phyloP scores from a whole-genome alignment of 1,140 invertebrate species.

The Reticulitermes speratus region DNA sequence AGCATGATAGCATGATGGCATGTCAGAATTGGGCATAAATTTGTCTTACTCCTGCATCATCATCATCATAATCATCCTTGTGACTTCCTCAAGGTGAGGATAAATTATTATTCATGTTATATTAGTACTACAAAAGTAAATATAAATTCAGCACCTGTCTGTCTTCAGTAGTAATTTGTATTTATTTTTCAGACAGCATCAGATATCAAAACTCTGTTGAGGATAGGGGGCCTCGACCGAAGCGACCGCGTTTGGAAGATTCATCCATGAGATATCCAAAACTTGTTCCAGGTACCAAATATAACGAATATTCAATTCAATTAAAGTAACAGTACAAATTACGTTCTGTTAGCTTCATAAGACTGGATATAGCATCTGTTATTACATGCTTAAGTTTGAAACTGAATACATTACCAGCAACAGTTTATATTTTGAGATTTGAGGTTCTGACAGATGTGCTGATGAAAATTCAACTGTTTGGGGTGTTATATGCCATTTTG shows the following conservation, averaged over 20 bases:
- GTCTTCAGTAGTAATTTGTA: neutral
- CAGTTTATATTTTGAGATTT: neutral
- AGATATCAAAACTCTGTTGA: neutral
- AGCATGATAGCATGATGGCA: too few relatives aligned
- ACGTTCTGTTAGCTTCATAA: neutral
- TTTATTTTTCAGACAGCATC: neutral
- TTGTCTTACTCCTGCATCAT: too few relatives aligned
- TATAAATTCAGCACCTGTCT: neutral
- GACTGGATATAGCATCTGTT: neutral
- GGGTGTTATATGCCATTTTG: too few relatives aligned
- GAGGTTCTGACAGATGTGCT: too few relatives aligned
- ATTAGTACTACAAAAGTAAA: too few relatives aligned
- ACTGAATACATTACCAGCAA: too few relatives aligned
- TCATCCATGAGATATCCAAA: too few relatives aligned
- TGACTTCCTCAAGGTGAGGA: too few relatives aligned
- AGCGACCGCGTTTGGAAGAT: neutral
- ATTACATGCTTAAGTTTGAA: neutral
- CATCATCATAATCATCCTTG: too few relatives aligned
- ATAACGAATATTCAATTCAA: neutral
- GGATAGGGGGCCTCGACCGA: neutral
- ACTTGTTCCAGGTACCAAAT: neutral
- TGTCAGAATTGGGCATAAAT: too few relatives aligned
- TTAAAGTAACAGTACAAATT: neutral
- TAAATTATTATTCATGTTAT: too few relatives aligned
- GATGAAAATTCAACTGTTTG: too few relatives aligned